These are phyloP conservation scores for Apoda limacodes DNA, from an alignment of 2,888 invertebrate genomes.

Conservation along the genomic window DNA sequence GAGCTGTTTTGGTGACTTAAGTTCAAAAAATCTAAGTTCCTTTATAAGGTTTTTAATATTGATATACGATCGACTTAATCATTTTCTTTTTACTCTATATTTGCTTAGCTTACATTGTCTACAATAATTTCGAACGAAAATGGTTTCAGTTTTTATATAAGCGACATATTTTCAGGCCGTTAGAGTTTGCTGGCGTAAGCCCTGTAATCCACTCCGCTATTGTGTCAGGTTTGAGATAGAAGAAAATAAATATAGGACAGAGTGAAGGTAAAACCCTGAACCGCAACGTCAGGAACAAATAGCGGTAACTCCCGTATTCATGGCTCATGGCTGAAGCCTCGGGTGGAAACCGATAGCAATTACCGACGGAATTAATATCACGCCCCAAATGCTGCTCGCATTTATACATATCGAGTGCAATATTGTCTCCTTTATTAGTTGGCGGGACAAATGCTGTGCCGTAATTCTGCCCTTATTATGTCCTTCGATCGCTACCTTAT, in stretches of 20 bases:
- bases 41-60: too few species aligned
- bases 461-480: slow-evolving; percentile 53
- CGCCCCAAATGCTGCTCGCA: slow-evolving; percentile 66
- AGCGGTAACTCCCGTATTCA: slow-evolving; percentile 69
- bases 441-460: slow-evolving; percentile 60
- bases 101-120: too few species aligned
- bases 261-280: slow-evolving; percentile 58
- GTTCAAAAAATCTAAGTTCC: too few species aligned
- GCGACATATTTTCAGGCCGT: too few species aligned
- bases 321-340: slow-evolving; percentile 64
- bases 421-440: slow-evolving; percentile 70
- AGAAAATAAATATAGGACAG: slow-evolving; percentile 63
- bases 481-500: slow-evolving; percentile 52
- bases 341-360: slow-evolving; percentile 66
- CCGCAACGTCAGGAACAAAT: slow-evolving; percentile 68
- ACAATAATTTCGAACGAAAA: too few species aligned
- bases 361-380: slow-evolving; percentile 68
- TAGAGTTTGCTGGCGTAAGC: too few species aligned
- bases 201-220: slow-evolving; percentile 49
- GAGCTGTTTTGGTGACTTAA: too few species aligned
- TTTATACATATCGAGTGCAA: slow-evolving; percentile 70
- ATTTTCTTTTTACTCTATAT: too few species aligned
- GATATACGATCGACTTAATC: too few species aligned
- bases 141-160: too few species aligned
- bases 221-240: slow-evolving; percentile 53